A percentile compares a stretch with the other conserved stretches of the same genome.
Evolutionary conservation across 2,797 vertebrate species (phyloP).

Genomic region (Mormyrops attenuatus): DNA sequence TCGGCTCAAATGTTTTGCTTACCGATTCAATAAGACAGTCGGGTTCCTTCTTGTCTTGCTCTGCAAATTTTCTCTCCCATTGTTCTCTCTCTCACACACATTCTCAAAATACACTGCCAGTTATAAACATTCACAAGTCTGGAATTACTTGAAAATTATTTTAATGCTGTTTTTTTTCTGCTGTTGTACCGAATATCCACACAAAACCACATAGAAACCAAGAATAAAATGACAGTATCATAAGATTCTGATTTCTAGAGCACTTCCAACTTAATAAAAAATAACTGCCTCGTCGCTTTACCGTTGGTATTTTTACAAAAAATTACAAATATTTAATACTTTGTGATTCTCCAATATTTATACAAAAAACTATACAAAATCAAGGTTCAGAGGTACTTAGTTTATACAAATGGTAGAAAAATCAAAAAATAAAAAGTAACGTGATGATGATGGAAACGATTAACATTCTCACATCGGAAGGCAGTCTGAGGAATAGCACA

Average conservation of each 20-base stretch:
- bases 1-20: not conserved
- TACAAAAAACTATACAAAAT: constrained; percentile 66
- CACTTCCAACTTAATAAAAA: constrained; percentile 86
- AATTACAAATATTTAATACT: constrained; percentile 85
- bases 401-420: constrained; percentile 88
- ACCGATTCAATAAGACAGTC: not conserved
- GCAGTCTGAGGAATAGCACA: constrained; percentile 56
- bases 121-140: constrained; percentile 60
- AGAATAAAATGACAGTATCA: constrained; percentile 69
- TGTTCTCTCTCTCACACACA: not conserved
- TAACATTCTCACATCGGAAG: constrained; percentile 66
- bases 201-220: constrained; percentile 83
- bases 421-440: constrained; percentile 66
- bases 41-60: not conserved
- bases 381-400: constrained; percentile 65
- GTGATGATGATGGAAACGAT: constrained; percentile 66
- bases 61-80: not conserved
- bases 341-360: constrained; percentile 62
- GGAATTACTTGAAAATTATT: constrained; percentile 79
- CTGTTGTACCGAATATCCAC: constrained; percentile 72
- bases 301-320: constrained; percentile 65
- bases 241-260: constrained; percentile 73
- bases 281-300: constrained; percentile 78
- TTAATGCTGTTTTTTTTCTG: constrained; percentile 74
- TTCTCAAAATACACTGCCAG: not conserved